A percentile compares a stretch with the other conserved stretches of the same genome.
Evolutionary conservation across 2,797 vertebrate genomes (phyloP).

Genomic region (Aldrovandia affinis): DNA sequence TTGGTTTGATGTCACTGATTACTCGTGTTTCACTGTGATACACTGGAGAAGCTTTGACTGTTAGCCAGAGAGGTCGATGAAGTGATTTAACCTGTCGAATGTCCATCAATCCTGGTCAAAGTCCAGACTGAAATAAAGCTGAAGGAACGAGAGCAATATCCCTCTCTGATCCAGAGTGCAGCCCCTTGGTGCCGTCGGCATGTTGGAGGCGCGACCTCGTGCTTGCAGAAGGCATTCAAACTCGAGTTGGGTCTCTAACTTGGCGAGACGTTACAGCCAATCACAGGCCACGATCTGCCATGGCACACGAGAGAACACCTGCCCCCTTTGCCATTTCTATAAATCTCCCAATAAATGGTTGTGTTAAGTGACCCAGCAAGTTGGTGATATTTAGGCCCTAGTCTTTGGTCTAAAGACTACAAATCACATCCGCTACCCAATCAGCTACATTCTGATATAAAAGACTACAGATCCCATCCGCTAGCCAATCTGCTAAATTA

Average conservation of each 20-base stretch:
- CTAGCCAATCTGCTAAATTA: slow-evolving; percentile 1
- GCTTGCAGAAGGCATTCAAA: too few relatives aligned
- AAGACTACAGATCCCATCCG: background rate
- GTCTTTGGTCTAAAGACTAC: too few relatives aligned
- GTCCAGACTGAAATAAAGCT: background rate
- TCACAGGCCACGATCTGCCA: background rate
- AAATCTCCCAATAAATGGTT: background rate
- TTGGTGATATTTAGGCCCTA: background rate
- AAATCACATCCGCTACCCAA: too few relatives aligned
- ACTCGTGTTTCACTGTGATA: background rate
- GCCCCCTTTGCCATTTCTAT: background rate
- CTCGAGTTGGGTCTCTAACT: too few relatives aligned
- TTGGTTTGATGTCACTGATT: too few relatives aligned
- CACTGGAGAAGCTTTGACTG: background rate
- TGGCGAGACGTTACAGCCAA: background rate
- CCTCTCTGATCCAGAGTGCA: background rate
- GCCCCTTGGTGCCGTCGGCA: too few relatives aligned
- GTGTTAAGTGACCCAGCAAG: background rate
- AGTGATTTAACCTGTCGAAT: background rate
- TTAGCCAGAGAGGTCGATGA: background rate
- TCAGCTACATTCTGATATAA: too few relatives aligned
- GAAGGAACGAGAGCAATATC: too few relatives aligned
- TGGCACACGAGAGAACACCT: background rate
- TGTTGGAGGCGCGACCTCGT: too few relatives aligned
- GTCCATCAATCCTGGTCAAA: background rate